A percentile compares a stretch with the other conserved stretches of the same genome.
Evolutionary conservation across 2,113 vertebrate species (phyloP).

Genomic region (Dinomys branickii): DNA sequence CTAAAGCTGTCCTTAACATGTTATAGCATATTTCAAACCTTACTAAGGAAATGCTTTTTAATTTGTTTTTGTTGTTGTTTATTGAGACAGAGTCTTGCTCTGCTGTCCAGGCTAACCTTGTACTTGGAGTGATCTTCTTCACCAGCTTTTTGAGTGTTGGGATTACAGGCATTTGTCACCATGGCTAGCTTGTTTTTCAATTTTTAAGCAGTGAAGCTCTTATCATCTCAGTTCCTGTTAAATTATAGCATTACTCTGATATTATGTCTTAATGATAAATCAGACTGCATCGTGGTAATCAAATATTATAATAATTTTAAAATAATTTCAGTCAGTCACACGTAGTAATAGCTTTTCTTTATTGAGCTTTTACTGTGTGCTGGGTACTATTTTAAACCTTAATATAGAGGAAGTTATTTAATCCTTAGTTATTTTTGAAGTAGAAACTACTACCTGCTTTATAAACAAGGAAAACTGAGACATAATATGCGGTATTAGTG

Average conservation of each 20-base stretch:
- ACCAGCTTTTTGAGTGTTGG: background rate
- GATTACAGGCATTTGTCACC: background rate
- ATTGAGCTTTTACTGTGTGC: background rate
- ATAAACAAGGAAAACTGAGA: background rate
- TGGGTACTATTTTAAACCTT: background rate
- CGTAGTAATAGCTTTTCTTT: background rate
- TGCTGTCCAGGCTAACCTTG: background rate
- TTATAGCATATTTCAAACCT: constrained; percentile 40
- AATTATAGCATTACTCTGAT: background rate
- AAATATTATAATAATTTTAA: constrained; percentile 5
- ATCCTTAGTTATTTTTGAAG: background rate
- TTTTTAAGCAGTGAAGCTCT: constrained; percentile 10
- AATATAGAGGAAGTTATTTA: background rate
- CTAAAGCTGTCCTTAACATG: constrained; percentile 2
- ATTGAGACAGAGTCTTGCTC: background rate
- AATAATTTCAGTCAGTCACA: background rate
- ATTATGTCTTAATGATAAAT: background rate
- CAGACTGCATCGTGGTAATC: background rate
- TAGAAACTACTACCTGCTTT: background rate
- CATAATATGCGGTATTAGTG: background rate
- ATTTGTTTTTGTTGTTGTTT: background rate
- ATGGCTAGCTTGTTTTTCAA: background rate
- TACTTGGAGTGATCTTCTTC: background rate
- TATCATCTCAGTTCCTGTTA: constrained; percentile 26
- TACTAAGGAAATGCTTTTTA: background rate